Evolutionary conservation across 2,888 invertebrate species (phyloP).

Genomic region (Arenicola marina): DNA sequence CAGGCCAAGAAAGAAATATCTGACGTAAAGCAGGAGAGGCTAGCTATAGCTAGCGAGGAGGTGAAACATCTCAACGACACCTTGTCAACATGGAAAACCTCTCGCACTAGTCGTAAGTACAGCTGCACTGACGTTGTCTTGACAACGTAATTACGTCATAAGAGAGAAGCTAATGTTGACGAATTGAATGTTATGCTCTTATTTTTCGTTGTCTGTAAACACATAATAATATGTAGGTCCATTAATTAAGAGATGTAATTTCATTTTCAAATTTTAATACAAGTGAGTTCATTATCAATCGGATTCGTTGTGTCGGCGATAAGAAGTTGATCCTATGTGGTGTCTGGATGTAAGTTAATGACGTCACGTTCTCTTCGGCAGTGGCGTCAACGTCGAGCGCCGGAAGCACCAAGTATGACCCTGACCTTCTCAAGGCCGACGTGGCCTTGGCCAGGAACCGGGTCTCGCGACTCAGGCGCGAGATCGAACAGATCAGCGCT

Average conservation of each 20-base stretch:
- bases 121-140: no score
- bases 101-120: slow-evolving; percentile 87
- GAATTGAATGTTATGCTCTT: no score
- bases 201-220: no score
- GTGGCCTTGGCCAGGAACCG: slow-evolving; percentile 86
- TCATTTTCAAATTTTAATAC: no score
- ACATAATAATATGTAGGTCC: no score
- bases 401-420: slow-evolving; percentile 81
- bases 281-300: no score
- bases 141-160: no score
- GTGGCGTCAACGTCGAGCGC: slow-evolving; percentile 64
- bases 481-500: slow-evolving; percentile 86
- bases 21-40: slow-evolving; percentile 91
- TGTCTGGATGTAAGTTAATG: no score
- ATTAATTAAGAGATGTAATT: no score
- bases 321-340: no score
- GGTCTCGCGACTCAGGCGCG: slow-evolving; percentile 85
- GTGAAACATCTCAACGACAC: slow-evolving; percentile 87
- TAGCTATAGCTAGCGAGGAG: slow-evolving; percentile 92
- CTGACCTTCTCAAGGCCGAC: slow-evolving; percentile 88
- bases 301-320: no score
- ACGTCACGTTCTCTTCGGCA: slow-evolving; percentile 28
- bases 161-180: no score
- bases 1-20: slow-evolving; percentile 97
- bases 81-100: slow-evolving; percentile 74